A percentile compares a stretch with the other conserved stretches of the same genome.
phyloP scores from a whole-genome alignment of 2,888 invertebrate species.

The Drymonia ruficornis region DNA sequence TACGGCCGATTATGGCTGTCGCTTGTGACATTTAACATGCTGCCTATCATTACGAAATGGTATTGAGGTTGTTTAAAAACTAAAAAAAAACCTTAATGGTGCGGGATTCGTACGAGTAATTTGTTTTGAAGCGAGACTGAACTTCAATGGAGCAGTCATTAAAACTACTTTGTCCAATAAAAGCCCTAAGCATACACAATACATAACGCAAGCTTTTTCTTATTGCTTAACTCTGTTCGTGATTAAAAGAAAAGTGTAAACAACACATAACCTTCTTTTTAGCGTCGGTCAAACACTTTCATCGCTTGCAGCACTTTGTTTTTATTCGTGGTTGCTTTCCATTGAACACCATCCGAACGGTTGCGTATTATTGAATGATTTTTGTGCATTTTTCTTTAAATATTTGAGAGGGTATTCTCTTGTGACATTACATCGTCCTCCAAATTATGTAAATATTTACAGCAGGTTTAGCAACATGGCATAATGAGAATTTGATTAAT shows the following conservation, averaged over 20 bases:
- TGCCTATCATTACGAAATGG: background rate
- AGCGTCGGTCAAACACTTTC: background rate
- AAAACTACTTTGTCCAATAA: no score
- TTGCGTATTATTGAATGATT: background rate
- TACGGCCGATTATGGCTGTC: background rate
- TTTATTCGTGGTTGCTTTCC: background rate
- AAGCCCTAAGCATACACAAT: background rate
- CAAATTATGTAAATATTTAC: no score
- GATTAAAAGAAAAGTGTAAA: background rate
- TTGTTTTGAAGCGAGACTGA: no score
- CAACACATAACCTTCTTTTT: background rate
- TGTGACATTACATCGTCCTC: no score
- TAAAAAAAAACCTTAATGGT: no score
- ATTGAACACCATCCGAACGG: background rate
- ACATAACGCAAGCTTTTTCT: background rate
- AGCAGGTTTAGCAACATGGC: no score
- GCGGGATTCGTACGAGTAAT: no score
- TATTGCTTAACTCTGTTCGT: background rate
- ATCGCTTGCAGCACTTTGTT: background rate
- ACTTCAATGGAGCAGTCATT: no score
- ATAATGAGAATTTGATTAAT: no score
- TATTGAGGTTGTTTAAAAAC: background rate
- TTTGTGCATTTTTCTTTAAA: background rate
- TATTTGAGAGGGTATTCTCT: no score
- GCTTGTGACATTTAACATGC: background rate